Evolutionary conservation across 2,113 vertebrate genomes (phyloP).

Genomic region (Zosterops borbonicus): DNA sequence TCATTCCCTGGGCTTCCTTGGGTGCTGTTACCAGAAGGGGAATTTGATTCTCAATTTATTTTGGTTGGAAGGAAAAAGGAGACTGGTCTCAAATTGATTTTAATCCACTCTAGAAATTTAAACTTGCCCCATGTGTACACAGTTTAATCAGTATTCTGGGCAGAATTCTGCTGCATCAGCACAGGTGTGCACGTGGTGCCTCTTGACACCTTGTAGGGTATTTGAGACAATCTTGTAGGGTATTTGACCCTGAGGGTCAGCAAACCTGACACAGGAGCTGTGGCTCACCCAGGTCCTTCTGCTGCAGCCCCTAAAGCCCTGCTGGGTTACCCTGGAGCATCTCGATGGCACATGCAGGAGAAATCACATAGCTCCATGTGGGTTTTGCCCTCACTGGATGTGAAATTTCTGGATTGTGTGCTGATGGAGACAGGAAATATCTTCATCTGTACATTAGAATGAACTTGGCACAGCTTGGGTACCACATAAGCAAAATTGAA

Average conservation of each 20-base stretch:
- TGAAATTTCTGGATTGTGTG: not conserved
- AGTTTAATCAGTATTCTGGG: not conserved
- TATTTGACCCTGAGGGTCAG: not conserved
- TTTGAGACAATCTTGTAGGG: not conserved
- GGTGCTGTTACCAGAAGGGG: not conserved
- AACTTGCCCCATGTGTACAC: not conserved
- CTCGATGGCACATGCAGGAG: accelerated
- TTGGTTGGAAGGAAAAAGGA: not conserved
- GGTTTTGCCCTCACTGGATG: not conserved
- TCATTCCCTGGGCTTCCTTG: not conserved
- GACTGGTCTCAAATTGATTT: not conserved
- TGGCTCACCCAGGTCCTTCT: not conserved
- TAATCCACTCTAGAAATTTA: not conserved
- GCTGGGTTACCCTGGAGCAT: not conserved
- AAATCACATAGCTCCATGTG: not conserved
- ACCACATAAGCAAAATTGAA: not conserved
- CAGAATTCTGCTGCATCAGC: not conserved
- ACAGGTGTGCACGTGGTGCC: accelerated
- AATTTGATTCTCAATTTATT: not conserved
- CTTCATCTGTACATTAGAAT: not conserved
- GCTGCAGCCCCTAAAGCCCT: not conserved
- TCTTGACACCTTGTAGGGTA: not conserved
- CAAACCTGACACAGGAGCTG: not conserved
- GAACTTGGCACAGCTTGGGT: not conserved
- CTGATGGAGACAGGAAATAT: not conserved